These are phyloP conservation scores for Dryobotodes eremita DNA, from an alignment of 2,888 invertebrate genomes.

Conservation along the genomic window DNA sequence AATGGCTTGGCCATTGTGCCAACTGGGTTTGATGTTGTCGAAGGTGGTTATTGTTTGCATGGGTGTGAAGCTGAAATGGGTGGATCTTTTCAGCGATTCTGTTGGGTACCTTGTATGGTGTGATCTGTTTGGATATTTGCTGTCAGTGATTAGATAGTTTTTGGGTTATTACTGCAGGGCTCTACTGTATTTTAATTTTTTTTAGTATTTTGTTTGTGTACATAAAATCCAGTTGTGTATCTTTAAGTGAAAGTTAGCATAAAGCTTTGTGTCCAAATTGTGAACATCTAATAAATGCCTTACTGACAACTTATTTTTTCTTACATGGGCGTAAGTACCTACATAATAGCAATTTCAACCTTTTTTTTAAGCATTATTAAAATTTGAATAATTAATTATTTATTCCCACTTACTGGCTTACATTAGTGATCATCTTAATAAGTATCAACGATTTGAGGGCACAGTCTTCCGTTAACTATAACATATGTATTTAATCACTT, in stretches of 20 bases:
- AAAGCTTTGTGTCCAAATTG: conserved; percentile 22
- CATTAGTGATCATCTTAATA: conserved; percentile 6
- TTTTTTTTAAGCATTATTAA: neutral
- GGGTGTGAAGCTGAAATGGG: neutral
- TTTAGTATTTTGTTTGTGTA: neutral
- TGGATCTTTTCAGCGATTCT: neutral
- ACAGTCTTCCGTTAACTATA: conserved; percentile 21
- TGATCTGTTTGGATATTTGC: neutral
- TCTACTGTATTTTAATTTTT: conserved; percentile 28
- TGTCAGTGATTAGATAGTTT: neutral
- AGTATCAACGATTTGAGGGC: neutral
- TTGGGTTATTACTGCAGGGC: conserved; percentile 17
- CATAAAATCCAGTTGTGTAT: neutral
- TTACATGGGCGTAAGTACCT: conserved; percentile 3
- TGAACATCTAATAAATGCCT: conserved; percentile 15
- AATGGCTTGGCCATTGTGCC: neutral
- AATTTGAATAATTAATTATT: neutral
- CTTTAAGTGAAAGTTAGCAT: conserved; percentile 2
- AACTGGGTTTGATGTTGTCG: neutral
- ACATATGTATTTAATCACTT: conserved; percentile 64
- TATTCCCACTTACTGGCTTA: conserved; percentile 3
- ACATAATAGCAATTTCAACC: neutral
- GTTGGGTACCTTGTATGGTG: neutral
- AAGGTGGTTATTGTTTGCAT: neutral
- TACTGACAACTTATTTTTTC: neutral